Percentiles rank a stretch among this genome's conserved stretches.
Conservation (phyloP, 2,113 vertebrate genomes). For the Poeciliopsis occidentalis region DNA sequence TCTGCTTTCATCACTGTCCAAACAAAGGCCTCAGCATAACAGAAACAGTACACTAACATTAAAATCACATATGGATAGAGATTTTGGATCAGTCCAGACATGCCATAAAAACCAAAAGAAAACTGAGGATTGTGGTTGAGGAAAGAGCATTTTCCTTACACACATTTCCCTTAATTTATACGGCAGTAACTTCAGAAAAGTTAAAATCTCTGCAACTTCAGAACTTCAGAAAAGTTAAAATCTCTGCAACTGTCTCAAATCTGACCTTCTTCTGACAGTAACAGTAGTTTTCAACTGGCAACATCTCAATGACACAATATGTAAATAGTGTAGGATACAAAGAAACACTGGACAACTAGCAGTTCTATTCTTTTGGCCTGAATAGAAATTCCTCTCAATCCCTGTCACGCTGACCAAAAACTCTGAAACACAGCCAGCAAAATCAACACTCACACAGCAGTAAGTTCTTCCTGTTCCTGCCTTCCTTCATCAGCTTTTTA, state of each 20-base stretch:
- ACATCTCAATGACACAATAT: conserved; percentile 26
- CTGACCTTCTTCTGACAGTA: neutral
- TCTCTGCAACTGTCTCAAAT: neutral
- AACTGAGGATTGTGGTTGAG: neutral
- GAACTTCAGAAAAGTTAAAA: conserved; percentile 8
- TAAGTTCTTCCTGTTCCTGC: conserved; percentile 12
- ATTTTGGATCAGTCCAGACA: conserved; percentile 32
- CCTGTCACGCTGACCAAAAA: conserved; percentile 43
- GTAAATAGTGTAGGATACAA: conserved; percentile 37
- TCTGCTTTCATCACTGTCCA: conserved; percentile 48
- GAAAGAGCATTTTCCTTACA: neutral
- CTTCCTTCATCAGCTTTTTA: conserved; percentile 15
- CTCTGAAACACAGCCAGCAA: conserved; percentile 27
- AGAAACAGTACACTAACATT: conserved; percentile 50
- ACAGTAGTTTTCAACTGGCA: conserved; percentile 18
- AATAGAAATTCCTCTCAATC: conserved; percentile 43
- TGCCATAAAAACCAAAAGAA: neutral
- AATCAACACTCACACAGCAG: conserved; percentile 42
- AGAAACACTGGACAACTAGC: conserved; percentile 9
- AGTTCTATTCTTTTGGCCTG: conserved; percentile 29
- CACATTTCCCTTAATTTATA: neutral
- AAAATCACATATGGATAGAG: conserved; percentile 46
- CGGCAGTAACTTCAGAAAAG: conserved; percentile 1
- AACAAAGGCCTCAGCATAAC: conserved; percentile 26
- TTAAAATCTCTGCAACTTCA: neutral